Conservation (phyloP, 1,140 invertebrate species). For the Aricia agestis region DNA sequence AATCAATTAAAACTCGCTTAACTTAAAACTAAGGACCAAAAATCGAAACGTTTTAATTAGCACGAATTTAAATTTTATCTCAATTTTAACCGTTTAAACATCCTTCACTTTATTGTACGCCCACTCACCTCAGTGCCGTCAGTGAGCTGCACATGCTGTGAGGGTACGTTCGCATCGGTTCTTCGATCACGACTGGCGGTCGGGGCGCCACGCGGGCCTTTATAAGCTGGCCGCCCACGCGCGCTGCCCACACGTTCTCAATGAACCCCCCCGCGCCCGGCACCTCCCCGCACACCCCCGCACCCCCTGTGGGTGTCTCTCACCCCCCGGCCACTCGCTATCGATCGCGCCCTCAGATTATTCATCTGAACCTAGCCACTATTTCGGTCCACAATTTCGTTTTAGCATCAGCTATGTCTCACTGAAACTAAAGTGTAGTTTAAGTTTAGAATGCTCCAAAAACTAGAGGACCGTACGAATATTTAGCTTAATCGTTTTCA, state of each 20-base stretch:
- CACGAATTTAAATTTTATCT: no score
- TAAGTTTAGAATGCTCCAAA: no score
- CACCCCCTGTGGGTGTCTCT: conserved; percentile 27
- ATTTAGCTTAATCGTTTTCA: no score
- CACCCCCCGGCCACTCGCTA: conserved; percentile 46
- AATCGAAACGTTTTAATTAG: no score
- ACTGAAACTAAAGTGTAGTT: not conserved
- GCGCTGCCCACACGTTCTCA: conserved; percentile 79
- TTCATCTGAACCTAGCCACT: conserved; percentile 52
- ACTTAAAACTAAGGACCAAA: not conserved
- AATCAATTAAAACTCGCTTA: conserved; percentile 20
- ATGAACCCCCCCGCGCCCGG: conserved; percentile 70
- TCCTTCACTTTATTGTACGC: not conserved
- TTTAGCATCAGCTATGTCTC: conserved; percentile 15
- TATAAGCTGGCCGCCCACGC: conserved; percentile 76
- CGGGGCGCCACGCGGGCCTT: conserved; percentile 61
- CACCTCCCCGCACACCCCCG: conserved; percentile 24
- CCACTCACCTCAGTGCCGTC: conserved; percentile 33
- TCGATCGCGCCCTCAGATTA: conserved; percentile 69
- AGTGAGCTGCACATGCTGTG: conserved; percentile 53
- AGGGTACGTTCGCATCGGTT: conserved; percentile 38
- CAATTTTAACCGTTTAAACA: not conserved
- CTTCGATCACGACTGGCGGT: conserved; percentile 52
- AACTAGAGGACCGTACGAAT: no score
- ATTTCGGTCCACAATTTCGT: conserved; percentile 19